Conservation (phyloP, 2,113 vertebrate genomes). For the Pterocles burchelli region DNA sequence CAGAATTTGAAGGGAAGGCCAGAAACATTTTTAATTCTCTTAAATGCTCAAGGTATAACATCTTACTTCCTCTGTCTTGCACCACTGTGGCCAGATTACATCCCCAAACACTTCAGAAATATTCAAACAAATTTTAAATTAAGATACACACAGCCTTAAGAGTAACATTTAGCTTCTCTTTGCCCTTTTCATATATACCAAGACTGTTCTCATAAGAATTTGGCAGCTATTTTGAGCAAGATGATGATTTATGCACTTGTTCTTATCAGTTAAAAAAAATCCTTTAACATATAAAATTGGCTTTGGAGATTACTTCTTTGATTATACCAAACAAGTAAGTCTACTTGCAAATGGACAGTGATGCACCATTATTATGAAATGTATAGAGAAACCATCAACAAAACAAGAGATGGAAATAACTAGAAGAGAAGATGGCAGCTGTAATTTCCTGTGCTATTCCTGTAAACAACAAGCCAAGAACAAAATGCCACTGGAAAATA, state of each 20-base stretch:
- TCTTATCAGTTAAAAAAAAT: neutral
- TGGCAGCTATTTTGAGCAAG: neutral
- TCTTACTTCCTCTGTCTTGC: neutral
- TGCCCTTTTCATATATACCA: neutral
- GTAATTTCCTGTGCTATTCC: neutral
- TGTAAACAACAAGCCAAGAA: neutral
- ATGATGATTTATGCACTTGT: neutral
- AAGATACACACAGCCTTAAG: neutral
- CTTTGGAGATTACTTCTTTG: neutral
- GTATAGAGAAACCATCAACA: neutral
- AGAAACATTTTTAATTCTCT: neutral
- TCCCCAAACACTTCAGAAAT: neutral
- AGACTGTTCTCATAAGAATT: neutral
- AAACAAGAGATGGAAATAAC: neutral
- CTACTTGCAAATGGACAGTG: neutral
- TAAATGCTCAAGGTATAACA: neutral
- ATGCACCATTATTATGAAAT: neutral
- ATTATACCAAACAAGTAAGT: neutral
- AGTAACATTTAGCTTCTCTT: neutral
- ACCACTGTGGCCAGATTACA: neutral
- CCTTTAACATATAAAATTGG: neutral
- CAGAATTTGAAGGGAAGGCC: constrained; percentile 7
- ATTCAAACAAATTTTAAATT: neutral
- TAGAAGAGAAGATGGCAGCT: neutral
- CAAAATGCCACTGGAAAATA: neutral